Percentiles rank a stretch among this genome's conserved stretches.
Conservation (phyloP, 2,797 vertebrate genomes). For the Bradypodion ventrale region DNA sequence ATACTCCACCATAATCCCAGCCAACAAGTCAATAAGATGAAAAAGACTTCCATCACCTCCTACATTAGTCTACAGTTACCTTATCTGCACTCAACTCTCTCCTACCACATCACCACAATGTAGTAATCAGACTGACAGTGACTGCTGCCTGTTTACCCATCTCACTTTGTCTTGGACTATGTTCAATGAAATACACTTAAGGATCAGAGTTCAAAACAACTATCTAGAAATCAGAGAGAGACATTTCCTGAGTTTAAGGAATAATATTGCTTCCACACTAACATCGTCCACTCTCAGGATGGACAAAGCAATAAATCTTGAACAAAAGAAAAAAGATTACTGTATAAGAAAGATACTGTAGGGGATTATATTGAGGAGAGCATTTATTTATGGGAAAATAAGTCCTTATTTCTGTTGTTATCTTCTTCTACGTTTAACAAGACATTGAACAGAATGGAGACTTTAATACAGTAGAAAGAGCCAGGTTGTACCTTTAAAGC, state of each 20-base stretch:
- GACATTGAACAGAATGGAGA: background rate
- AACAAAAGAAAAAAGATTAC: background rate
- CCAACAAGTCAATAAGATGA: background rate
- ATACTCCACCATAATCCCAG: background rate
- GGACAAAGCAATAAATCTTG: background rate
- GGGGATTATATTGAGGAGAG: background rate
- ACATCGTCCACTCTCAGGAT: background rate
- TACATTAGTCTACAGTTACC: background rate
- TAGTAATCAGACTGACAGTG: background rate
- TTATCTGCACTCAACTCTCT: background rate
- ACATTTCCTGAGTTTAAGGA: background rate
- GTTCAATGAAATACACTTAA: background rate
- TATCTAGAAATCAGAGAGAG: background rate
- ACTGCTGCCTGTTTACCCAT: background rate
- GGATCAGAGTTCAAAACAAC: constrained; percentile 11
- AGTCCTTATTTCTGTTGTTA: background rate
- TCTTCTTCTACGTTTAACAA: background rate
- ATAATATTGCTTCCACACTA: background rate
- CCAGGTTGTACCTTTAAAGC: constrained; percentile 87
- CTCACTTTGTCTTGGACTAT: background rate
- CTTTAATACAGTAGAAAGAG: background rate
- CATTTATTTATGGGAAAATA: background rate
- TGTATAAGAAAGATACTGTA: background rate
- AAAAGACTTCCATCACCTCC: background rate
- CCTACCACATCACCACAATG: background rate